Base-by-base conservation (phyloP, 2,113 vertebrate species). In the Channa maculata region DNA sequence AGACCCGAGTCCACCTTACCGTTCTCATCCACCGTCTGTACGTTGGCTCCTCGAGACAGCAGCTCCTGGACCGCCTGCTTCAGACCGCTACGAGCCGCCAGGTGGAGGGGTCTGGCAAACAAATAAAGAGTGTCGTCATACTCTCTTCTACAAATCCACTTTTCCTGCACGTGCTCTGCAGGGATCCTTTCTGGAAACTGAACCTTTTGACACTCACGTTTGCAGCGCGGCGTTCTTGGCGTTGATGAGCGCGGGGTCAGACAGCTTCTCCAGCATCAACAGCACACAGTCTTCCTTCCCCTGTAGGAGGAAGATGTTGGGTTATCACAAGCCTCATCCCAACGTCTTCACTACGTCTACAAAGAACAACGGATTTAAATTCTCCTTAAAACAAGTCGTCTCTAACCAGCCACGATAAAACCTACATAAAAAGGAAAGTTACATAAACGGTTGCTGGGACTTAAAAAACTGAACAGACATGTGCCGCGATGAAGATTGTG, bases 281-380 rank as follows among this genome's bases (percentile, higher is more conserved):
- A 99, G 87, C 86, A 96, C 97, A 92, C 97, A 99, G 85, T 96
- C 96, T 89, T 99, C 97, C 88, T 96, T 96, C 82, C 97, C 97
- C 98, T 99, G 89, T 0, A n/a, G 37, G 43, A n/a, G 65, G 12
- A 33, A 34, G n/a, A 45, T 0, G 2, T 7, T 4, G 8, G 2
- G 44, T 78, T n/a, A 66, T 0, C 15, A 7, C 7, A n/a, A 59
- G n/a, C n/a, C n/a, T n/a, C n/a, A n/a, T n/a, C n/a, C n/a, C n/a
- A 24, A 24, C 24, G 24, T 24, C 24, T 24, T 24, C 24, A 24
- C 24, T 24, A 24, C 24, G 24, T 24, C 24, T 24, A 24, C 24
- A n/a, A n/a, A n/a, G n/a, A n/a, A n/a, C n/a, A 24, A 24, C 24
- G 24, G 24, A 24, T 24, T 24, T 24, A 24, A 24, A 24, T 24